phyloP scores from a whole-genome alignment of 2,797 vertebrate species.

The Dallia pectoralis region DNA sequence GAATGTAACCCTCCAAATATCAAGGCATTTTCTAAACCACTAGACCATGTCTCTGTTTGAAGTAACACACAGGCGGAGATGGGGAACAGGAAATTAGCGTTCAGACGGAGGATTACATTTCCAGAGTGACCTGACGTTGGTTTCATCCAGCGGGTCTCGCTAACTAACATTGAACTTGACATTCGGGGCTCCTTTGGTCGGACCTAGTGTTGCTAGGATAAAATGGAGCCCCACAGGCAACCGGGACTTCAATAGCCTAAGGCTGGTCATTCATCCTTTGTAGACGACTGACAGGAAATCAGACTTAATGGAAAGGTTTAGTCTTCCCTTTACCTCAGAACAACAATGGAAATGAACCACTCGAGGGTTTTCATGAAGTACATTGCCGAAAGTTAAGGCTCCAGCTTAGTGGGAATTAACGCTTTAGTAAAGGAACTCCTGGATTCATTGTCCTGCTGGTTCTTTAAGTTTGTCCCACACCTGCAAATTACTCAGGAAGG shows the following conservation, averaged over 20 bases:
- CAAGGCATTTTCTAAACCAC: slow-evolving; percentile 29
- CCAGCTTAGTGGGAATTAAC: slow-evolving; percentile 6
- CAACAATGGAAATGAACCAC: slow-evolving; percentile 58
- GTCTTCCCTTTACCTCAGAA: slow-evolving; percentile 52
- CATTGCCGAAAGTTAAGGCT: neutral
- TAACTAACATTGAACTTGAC: slow-evolving; percentile 70
- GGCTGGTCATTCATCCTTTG: slow-evolving; percentile 76
- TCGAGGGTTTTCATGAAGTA: slow-evolving; percentile 48
- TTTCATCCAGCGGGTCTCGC: slow-evolving; percentile 54
- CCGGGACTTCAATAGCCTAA: slow-evolving; percentile 70
- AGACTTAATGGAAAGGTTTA: slow-evolving; percentile 71
- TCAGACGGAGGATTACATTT: slow-evolving; percentile 62
- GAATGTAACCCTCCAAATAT: slow-evolving; percentile 21
- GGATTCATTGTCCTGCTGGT: slow-evolving; percentile 32
- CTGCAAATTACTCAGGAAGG: slow-evolving; percentile 22
- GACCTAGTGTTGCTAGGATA: slow-evolving; percentile 68
- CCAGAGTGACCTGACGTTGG: slow-evolving; percentile 54
- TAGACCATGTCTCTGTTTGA: slow-evolving; percentile 14
- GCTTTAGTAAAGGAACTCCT: neutral
- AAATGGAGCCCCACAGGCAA: slow-evolving; percentile 71
- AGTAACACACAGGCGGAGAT: slow-evolving; percentile 40
- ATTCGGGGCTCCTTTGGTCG: slow-evolving; percentile 68
- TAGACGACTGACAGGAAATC: slow-evolving; percentile 71
- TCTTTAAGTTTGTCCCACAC: slow-evolving; percentile 41
- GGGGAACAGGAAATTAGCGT: slow-evolving; percentile 54